Base-by-base conservation (phyloP, 2,888 invertebrate genomes). In the Dryomyza anilis region DNA sequence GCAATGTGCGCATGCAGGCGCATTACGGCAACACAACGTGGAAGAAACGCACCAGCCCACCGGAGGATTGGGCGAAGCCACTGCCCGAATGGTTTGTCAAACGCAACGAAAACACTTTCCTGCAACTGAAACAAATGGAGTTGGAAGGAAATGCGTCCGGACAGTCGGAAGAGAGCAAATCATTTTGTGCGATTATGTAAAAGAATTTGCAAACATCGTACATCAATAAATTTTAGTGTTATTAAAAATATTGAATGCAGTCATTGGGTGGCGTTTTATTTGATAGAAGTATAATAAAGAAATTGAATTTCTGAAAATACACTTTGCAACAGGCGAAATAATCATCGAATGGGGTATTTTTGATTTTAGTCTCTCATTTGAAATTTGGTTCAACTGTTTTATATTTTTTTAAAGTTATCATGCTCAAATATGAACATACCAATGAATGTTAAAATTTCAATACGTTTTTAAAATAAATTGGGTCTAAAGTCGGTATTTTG, bases 11-110 rank as follows among this genome's bases (percentile, higher is more conserved):
- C 69, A 79, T 95, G 59, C 79, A 81, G 63, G 86, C 88, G 0
- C 93, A 94, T 80, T 88, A 87, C 71, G 82, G 78, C 59, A 96
- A 96, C 81, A 86, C 91, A 78, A 86, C 89, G 1, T 96, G 96
- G 96, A 86, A 89, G 74, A 91, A 88, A 78, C 84, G 96, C 48
- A 85, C 85, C 6, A 58, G 69, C 21, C 95, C 96, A 0, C 95
- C 96, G 0, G 83, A 85, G 59, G 89, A 94, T 80, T 96, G 96
- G 96, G 87, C 89, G 68, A 87, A 87, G 69, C 93, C 93, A 0
- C 80, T 96, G 64, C 95, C 95, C 0, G 89, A 91, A 6, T 89
- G 90, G 87, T 84, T 94, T 81, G 81, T 80, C 19, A 87, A 91
- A 75, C 86, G 88, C 73, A 87, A 91, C 74, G 86, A 91, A 77